Conservation (phyloP, 2,797 vertebrate genomes). For the Sternotherus odoratus region DNA sequence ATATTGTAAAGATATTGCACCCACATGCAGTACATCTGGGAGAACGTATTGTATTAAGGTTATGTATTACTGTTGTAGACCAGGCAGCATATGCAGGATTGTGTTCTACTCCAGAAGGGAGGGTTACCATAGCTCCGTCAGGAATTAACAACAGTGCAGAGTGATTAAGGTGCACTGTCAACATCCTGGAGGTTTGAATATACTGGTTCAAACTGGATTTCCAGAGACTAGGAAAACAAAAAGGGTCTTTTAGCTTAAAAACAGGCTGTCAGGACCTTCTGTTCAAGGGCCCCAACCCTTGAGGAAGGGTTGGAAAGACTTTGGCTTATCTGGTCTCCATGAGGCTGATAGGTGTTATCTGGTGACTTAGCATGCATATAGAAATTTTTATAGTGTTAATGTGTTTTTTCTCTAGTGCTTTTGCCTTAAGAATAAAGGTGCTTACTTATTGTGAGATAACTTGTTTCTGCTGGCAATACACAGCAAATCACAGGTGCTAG, state of each 20-base stretch:
- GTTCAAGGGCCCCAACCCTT: background rate
- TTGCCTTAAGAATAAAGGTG: background rate
- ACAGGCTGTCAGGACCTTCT: background rate
- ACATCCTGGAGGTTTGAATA: background rate
- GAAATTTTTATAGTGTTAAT: too few species aligned
- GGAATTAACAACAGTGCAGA: background rate
- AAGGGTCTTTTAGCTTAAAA: background rate
- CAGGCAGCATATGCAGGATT: background rate
- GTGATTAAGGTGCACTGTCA: background rate
- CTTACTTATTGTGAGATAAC: background rate
- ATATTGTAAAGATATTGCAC: background rate
- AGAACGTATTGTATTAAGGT: background rate
- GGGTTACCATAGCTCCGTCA: background rate
- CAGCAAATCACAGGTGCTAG: background rate
- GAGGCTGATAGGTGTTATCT: background rate
- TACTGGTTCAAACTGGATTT: background rate
- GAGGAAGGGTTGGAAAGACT: background rate
- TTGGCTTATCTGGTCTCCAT: background rate
- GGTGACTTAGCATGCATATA: background rate
- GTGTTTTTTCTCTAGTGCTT: background rate
- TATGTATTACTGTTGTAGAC: background rate
- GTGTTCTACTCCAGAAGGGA: background rate
- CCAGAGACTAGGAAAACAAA: background rate
- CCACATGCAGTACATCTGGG: background rate
- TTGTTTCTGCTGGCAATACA: background rate